A percentile compares a stretch with the other conserved stretches of the same genome.
These are phyloP conservation scores for Tetramorium simillimum DNA, from an alignment of 1,140 invertebrate species.

Conservation along the genomic window DNA sequence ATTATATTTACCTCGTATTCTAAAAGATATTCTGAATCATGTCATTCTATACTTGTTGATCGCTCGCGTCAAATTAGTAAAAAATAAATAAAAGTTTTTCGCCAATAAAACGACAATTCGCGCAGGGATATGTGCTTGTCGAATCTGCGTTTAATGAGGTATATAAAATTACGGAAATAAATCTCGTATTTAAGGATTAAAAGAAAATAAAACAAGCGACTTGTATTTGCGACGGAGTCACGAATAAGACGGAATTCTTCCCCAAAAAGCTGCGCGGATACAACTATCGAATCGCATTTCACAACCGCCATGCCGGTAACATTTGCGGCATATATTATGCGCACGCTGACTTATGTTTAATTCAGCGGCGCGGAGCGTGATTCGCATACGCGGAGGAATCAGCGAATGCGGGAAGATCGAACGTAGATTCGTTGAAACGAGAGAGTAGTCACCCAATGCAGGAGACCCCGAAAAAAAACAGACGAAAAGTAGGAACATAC, in stretches of 20 bases:
- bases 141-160: neutral
- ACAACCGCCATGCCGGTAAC: slow-evolving; percentile 71
- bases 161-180: neutral
- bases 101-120: neutral
- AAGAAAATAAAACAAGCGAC: neutral
- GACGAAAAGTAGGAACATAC: neutral
- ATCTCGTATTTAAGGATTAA: neutral
- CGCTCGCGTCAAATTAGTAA: neutral
- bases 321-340: slow-evolving; percentile 78
- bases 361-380: slow-evolving; percentile 76
- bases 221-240: slow-evolving; percentile 8
- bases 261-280: slow-evolving; percentile 50
- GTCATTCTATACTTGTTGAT: neutral
- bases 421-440: slow-evolving; percentile 70
- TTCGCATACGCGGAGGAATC: slow-evolving; percentile 70
- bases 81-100: neutral
- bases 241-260: neutral
- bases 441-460: slow-evolving; percentile 57
- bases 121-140: neutral
- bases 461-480: slow-evolving; percentile 41
- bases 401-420: slow-evolving; percentile 71
- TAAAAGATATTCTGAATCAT: neutral
- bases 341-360: slow-evolving; percentile 78
- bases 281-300: slow-evolving; percentile 65
- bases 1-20: neutral